Evolutionary conservation across 2,888 invertebrate genomes (phyloP).

Genomic region (Glaucopsyche alexis): DNA sequence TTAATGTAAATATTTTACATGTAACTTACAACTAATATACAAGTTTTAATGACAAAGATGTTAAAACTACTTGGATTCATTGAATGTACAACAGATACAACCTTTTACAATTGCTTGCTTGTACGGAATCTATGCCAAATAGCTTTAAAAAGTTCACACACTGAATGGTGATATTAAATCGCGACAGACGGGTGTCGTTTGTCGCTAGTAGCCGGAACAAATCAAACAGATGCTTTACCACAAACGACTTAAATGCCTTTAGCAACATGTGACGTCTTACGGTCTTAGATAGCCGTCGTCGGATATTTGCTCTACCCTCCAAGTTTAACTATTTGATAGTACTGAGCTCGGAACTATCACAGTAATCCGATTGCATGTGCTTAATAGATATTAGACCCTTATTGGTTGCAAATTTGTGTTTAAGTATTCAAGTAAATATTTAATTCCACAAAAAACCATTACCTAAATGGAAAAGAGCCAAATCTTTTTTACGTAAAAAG

Average conservation of each 20-base stretch:
- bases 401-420: not conserved
- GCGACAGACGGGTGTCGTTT: slow-evolving; percentile 13
- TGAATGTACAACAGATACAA: not conserved
- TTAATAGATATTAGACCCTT: not conserved
- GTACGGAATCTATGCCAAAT: not conserved
- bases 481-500: no score
- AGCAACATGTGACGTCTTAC: slow-evolving; percentile 16
- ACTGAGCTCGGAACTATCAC: not conserved
- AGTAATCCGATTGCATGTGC: slow-evolving; percentile 2
- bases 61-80: no score
- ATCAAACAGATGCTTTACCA: slow-evolving; percentile 30
- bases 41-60: not conserved
- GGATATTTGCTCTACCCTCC: slow-evolving; percentile 9
- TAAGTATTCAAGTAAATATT: not conserved
- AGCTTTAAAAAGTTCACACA: not conserved
- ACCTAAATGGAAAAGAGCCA: no score
- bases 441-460: no score
- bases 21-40: not conserved
- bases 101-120: not conserved
- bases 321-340: not conserved
- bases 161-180: slow-evolving; percentile 19
- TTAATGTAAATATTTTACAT: not conserved
- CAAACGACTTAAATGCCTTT: slow-evolving; percentile 27
- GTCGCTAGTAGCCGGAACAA: slow-evolving; percentile 30
- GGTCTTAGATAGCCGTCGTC: not conserved